Evolutionary conservation across 2,113 vertebrate genomes (phyloP), one percentile per base, ranked within the genome.

Genomic region (human (Homo sapiens)): DNA sequence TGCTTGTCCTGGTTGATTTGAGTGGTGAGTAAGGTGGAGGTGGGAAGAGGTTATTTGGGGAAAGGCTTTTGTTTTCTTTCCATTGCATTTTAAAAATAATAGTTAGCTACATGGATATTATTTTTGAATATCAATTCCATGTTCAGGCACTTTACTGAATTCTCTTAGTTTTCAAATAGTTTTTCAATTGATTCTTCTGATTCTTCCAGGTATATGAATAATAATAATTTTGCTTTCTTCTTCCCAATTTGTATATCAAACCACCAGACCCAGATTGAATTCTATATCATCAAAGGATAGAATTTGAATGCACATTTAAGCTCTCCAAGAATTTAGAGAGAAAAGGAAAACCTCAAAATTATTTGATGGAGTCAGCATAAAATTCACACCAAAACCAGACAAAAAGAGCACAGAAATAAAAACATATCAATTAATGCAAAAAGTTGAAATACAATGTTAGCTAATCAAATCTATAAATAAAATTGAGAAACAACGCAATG

Each of bases 1-100:
- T 0, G 0, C 1, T 43, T 2, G 2, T 32, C 17, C 1, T 12
- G 8, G 14, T 11, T 30, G 45, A 22, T 22, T 30, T 8, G 27
- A 16, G 52, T 23, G 9, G 5, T n/a, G 32, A 79, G 16, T 23
- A 17, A 16, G 4, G 6, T 25, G 22, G 16, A 50, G 8, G 2
- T 43, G 13, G n/a, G 38, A 14, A 6, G 30, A 64, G 48, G 18
- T 50, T 35, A 57, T 2, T 35, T 30, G 30, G 18, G 25, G 27
- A 35, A 27, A 80, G 10, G 13, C 12, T n/a, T 1, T 43, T 12
- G 32, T 52, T 68, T 75, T 9, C 43, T 16, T 85, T 45, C 55
- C 57, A 12, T 25, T 50, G 30, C 43, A 23, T 38, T 89, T 82
- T 48, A 52, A 64, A n/a, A 85, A 8, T 43, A 32, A 27, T 40